These are phyloP conservation scores for Parauchenoglanis ngamensis DNA, from an alignment of 2,797 vertebrate species.

Conservation along the genomic window DNA sequence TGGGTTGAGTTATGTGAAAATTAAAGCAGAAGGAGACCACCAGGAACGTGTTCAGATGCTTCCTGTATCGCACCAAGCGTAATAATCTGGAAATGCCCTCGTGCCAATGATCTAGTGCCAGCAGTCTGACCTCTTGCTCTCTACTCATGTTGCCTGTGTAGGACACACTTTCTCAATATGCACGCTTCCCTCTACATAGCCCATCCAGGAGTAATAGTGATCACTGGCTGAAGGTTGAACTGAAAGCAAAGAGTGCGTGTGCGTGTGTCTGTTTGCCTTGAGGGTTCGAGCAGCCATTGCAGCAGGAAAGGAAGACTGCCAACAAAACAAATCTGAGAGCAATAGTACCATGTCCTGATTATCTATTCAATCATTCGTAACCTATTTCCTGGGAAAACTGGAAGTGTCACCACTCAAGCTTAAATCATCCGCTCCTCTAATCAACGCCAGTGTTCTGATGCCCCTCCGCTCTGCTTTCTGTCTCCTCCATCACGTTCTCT, in stretches of 20 bases:
- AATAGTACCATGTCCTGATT: constrained; percentile 60
- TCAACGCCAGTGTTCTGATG: constrained; percentile 57
- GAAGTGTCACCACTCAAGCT: constrained; percentile 57
- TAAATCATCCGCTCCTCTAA: constrained; percentile 63
- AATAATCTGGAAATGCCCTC: constrained; percentile 49
- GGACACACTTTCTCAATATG: constrained; percentile 42
- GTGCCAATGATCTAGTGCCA: constrained; percentile 45
- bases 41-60: constrained; percentile 45
- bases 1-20: constrained; percentile 45
- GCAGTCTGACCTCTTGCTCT: constrained; percentile 42
- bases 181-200: constrained; percentile 41
- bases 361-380: constrained; percentile 60
- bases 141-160: constrained; percentile 47
- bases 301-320: constrained; percentile 58
- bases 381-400: constrained; percentile 61
- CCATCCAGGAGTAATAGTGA: constrained; percentile 50
- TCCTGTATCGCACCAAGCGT: constrained; percentile 43
- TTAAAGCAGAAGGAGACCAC: constrained; percentile 53
- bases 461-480: constrained; percentile 59
- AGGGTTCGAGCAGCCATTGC: constrained; percentile 51
- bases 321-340: constrained; percentile 60
- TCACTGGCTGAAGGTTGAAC: constrained; percentile 41
- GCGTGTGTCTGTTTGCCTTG: constrained; percentile 46
- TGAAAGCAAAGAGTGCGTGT: constrained; percentile 20
- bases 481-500: constrained; percentile 62